Evolutionary conservation across 2,113 vertebrate genomes (phyloP), one percentile per base, ranked within the genome.

Genomic region (Petromus typicus): DNA sequence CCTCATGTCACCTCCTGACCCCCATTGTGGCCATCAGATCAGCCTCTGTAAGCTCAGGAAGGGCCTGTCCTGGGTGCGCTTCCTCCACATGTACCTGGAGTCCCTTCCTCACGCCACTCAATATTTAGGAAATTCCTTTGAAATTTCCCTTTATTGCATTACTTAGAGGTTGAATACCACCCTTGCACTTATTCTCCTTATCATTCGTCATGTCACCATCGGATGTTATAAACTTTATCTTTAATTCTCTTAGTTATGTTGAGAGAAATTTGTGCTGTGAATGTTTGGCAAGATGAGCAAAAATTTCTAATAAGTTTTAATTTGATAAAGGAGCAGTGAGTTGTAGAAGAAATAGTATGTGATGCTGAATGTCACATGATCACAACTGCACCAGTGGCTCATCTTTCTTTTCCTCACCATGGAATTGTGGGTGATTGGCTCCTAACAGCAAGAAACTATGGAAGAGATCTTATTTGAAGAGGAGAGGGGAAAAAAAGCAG

Each of bases 21-120:
- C n/a, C n/a, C n/a, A n/a, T n/a, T n/a, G n/a, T 37, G 61, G 1
- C 4, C 23, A 6, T 6, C 17, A 5, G 11, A 43, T 17, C 12
- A 5, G 56, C 40, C 27, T 61, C 45, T 8, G 4, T 69, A 67
- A n/a, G n/a, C n/a, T n/a, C n/a, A 67, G 7, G 8, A 23, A 34
- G 30, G 6, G 48, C 10, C 40, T 40, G 69, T 14, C 48, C 81
- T 5, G 16, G 34, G 30, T 10, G 14, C 11, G 79, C 11, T 71
- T 80, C 69, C 54, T 14, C 51, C 43, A 43, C 18, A 81, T 59
- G 12, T 16, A 6, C 25, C 14, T n/a, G 3, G 22, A 2, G 23
- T 14, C 37, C 30, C 27, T 34, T n/a, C 61, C n/a, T 69, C 13
- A 48, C n/a, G n/a, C n/a, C n/a, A n/a, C n/a, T n/a, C n/a, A n/a